Evolutionary conservation across 2,113 vertebrate genomes (phyloP).

Genomic region (Apteryx owenii): DNA sequence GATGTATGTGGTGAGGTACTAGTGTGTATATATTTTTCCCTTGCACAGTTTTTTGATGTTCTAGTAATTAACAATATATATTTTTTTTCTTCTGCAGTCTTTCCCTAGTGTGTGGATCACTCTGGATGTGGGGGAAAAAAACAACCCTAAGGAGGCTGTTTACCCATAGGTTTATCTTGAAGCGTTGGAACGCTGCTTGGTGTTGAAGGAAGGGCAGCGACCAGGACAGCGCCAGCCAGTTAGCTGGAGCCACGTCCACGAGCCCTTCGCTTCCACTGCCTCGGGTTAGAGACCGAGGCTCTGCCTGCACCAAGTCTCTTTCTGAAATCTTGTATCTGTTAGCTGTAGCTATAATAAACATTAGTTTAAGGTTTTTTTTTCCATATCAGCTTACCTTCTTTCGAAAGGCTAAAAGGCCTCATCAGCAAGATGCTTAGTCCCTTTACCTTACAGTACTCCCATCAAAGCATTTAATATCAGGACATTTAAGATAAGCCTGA

Average conservation of each 20-base stretch:
- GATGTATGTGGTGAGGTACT: fast-evolving
- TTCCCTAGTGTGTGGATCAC: fast-evolving
- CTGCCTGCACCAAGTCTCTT: not conserved
- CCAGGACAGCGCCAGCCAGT: not conserved
- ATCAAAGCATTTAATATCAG: not conserved
- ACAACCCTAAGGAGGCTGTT: not conserved
- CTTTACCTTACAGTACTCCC: not conserved
- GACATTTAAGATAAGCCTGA: not conserved
- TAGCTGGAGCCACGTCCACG: not conserved
- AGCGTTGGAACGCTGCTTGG: not conserved
- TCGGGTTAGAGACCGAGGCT: not conserved
- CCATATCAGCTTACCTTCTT: not conserved
- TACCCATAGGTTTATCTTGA: not conserved
- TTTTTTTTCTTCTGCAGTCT: not conserved
- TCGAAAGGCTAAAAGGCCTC: not conserved
- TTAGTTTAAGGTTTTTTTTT: not conserved
- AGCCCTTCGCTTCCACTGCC: not conserved
- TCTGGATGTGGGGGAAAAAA: not conserved
- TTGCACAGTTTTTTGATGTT: fast-evolving
- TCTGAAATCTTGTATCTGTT: not conserved
- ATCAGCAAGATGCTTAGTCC: fast-evolving
- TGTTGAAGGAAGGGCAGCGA: not conserved
- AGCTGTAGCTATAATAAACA: not conserved
- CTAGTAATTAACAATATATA: not conserved
- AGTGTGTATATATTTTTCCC: fast-evolving